Percentiles rank a stretch among this genome's conserved stretches.
Conservation (phyloP, 30 jellyfish, hydroid and myxozoan genomes). For the Turritopsis dohrnii region DNA sequence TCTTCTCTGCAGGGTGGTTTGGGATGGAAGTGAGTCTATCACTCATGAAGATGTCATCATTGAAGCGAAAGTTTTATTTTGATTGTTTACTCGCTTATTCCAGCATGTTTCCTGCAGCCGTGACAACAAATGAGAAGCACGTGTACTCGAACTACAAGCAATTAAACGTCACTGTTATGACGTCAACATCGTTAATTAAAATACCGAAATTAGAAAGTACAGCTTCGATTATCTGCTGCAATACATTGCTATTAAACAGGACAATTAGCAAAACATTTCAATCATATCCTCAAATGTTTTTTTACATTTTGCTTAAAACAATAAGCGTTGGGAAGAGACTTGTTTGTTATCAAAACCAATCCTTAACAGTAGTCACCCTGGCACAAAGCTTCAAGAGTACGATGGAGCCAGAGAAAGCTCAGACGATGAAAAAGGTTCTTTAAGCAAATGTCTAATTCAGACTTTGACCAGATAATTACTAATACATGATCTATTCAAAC, state of each 20-base stretch:
- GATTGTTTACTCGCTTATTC: neutral
- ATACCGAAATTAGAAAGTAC: neutral
- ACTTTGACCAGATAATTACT: too few relatives aligned
- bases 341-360: neutral
- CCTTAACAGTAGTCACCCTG: too few relatives aligned
- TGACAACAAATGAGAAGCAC: neutral
- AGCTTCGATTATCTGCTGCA: neutral
- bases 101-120: neutral
- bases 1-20: slow-evolving; percentile 10
- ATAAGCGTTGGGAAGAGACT: neutral
- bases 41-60: neutral
- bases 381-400: too few relatives aligned
- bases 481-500: too few relatives aligned
- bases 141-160: neutral
- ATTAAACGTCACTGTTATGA: neutral
- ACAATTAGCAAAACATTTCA: neutral
- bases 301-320: neutral
- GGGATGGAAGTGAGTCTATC: neutral
- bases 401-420: too few relatives aligned
- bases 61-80: neutral
- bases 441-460: too few relatives aligned
- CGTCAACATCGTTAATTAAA: neutral
- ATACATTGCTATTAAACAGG: neutral
- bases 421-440: too few relatives aligned
- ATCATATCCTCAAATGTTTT: neutral